Evolutionary conservation across 1,140 invertebrate genomes (phyloP).

Genomic region (Neodiprion virginianus): DNA sequence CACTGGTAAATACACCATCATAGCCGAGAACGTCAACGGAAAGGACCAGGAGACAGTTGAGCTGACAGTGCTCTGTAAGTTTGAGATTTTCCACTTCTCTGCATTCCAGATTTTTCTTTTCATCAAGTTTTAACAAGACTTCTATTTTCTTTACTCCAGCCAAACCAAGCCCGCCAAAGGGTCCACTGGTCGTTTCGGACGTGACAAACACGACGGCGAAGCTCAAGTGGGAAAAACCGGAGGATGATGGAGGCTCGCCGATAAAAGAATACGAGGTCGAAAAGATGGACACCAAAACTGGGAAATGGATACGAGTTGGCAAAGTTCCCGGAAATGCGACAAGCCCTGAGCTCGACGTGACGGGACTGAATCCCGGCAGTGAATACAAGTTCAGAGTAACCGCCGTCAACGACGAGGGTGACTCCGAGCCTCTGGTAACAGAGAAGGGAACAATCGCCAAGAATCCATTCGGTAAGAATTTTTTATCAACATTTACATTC

Average conservation of each 20-base stretch:
- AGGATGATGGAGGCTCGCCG: conserved; percentile 92
- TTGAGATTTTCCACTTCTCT: neutral
- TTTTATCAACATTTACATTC: conserved; percentile 24
- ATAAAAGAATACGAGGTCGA: conserved; percentile 96
- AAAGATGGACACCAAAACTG: conserved; percentile 89
- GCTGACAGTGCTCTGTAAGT: conserved; percentile 85
- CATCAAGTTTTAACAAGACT: conserved; percentile 18
- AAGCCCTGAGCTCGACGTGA: conserved; percentile 85
- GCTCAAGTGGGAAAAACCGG: conserved; percentile 88
- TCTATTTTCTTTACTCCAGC: conserved; percentile 48
- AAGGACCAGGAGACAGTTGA: conserved; percentile 90
- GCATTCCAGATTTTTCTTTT: neutral
- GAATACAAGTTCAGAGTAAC: conserved; percentile 97
- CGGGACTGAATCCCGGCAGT: conserved; percentile 86
- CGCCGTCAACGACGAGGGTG: conserved; percentile 95
- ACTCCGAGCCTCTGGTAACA: conserved; percentile 91
- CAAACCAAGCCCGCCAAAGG: conserved; percentile 83
- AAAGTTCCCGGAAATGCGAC: conserved; percentile 76
- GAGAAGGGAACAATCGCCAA: conserved; percentile 88
- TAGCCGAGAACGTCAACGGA: conserved; percentile 89
- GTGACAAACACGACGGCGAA: conserved; percentile 88
- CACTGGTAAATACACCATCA: conserved; percentile 89
- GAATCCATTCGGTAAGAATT: conserved; percentile 90
- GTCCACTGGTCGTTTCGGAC: conserved; percentile 87
- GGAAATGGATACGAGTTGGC: conserved; percentile 89